Evolutionary conservation across 2,888 invertebrate genomes (phyloP), one percentile per base, ranked within the genome.

Genomic region (Callosobruchus maculatus): DNA sequence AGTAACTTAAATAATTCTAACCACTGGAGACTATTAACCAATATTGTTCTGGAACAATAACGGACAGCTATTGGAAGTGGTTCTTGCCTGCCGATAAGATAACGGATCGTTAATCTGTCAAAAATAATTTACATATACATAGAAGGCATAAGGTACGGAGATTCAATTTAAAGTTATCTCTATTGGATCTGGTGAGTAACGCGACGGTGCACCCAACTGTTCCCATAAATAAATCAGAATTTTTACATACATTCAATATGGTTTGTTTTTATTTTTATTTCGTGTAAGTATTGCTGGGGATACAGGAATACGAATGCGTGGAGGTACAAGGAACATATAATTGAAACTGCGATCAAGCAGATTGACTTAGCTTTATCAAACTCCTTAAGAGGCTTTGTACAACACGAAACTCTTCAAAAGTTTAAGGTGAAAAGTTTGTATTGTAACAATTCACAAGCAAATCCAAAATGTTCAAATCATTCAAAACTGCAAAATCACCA

Each of bases 131-230:
- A 77, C 75, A 77, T 76, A 77, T 74, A 74, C 72, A 75, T 74
- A 77, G 72, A 72, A 72, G 71, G 72, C 72, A 72, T 68, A 71
- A 70, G 69, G 74, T 69, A 71, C 72, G 74, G 71, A 78, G 77
- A 79, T 77, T 79, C 79, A 78, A 80, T 80, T 77, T 77, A 75
- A 77, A 78, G 75, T 80, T 77, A 80, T 80, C 80, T 80, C 76
- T 75, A 77, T 75, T 74, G 77, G 78, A 80, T 80, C 80, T 74
- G 74, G 22, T 77, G 74, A 76, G 75, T 74, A 77, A 77, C 77
- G 68, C 21, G 7, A 20, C 72, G 77, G 73, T 74, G 76, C 76
- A 72, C 76, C 77, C 74, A 78, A 77, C 77, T 77, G 77, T 75
- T 78, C 74, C 71, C 72, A 75, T 77, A 75, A 74, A 77, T 78